Base-by-base conservation (phyloP, 2,888 invertebrate genomes). In the Liodrosophila aerea region DNA sequence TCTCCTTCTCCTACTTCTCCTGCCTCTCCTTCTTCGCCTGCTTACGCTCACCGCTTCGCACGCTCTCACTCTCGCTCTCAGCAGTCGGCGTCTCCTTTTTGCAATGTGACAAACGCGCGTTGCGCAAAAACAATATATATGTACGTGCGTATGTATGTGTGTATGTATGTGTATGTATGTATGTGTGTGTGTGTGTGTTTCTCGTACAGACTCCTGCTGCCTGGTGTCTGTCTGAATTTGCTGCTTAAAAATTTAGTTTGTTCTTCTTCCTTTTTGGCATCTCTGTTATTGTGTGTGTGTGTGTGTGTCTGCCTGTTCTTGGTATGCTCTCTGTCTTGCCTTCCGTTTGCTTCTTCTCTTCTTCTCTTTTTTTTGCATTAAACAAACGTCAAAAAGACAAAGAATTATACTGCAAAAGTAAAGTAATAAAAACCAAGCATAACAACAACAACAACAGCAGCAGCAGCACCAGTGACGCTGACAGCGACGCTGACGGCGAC, bases 371-470 rank as follows among this genome's bases (percentile, higher is more conserved):
- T 78, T 80, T 74, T 73, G 64, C 71, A 76, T 76, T 83, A 70
- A 76, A 75, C 81, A 80, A 82, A 82, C 75, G 66, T 62, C 73
- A 76, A 76, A n/a, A 81, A 76, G 81, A 83, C 84, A 82, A 83
- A 76, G 84, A 80, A 82, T 73, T 73, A 75, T 80, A 76, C 67
- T 61, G 76, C 62, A 83, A 81, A 78, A 83, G 70, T 72, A 76
- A 82, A 76, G 84, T 80, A 76, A 80, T 83, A 77, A 75, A 74
- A 80, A 75, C 70, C 76, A 81, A 81, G 68, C 70, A 75, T 72
- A 77, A 74, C 65, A 77, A 65, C 78, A 75, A 75, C 62, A 54
- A 44, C 34, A 43, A 43, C 56, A 52, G 36, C 65, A 36, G 22
- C 51, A 37, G 39, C 37, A 40, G 36, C 63, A 52, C 12, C 52